Conservation (phyloP, 2,113 vertebrate genomes). For the Cyprinodon variegatus region DNA sequence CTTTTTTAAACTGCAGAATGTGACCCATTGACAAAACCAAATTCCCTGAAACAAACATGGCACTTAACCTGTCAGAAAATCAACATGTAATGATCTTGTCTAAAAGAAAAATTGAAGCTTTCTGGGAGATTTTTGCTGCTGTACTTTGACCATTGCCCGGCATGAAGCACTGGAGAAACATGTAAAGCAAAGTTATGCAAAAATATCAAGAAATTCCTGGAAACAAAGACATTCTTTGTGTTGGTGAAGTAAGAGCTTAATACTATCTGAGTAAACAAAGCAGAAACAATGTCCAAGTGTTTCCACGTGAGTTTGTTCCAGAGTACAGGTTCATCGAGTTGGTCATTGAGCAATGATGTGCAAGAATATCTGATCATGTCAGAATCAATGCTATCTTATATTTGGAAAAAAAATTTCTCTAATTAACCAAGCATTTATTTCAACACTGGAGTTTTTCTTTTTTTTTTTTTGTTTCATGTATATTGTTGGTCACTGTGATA, state of each 20-base stretch:
- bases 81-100: no score
- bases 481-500: background rate
- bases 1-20: no score
- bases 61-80: no score
- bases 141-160: constrained; percentile 3
- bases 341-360: background rate
- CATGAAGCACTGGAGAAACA: background rate
- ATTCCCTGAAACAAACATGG: no score
- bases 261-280: constrained; percentile 46
- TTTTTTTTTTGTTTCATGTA: no score
- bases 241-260: constrained; percentile 45
- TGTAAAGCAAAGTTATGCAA: constrained; percentile 16
- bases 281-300: constrained; percentile 48
- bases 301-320: constrained; percentile 26
- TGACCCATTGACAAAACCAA: no score
- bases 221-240: constrained; percentile 55
- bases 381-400: background rate
- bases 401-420: background rate
- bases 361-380: background rate
- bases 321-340: background rate
- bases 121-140: background rate
- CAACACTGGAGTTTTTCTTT: no score
- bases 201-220: constrained; percentile 28
- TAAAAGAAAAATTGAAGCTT: no score
- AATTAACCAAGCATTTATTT: background rate